phyloP scores from a whole-genome alignment of 1,140 invertebrate genomes.

The Condylostylus longicornis region DNA sequence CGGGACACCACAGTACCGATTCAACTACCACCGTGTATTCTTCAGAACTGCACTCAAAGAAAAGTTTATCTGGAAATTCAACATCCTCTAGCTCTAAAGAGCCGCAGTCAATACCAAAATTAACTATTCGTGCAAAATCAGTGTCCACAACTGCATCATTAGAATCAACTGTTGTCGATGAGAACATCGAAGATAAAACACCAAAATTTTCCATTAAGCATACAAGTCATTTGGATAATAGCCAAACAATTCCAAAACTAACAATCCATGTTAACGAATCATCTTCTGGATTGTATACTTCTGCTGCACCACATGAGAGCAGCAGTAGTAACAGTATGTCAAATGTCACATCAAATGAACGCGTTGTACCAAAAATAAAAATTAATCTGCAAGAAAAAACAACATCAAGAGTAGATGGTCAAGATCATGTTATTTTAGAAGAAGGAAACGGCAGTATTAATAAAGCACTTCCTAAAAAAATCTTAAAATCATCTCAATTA shows the following conservation, averaged over 20 bases:
- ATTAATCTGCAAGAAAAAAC: slow-evolving; percentile 29
- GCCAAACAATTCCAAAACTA: too few species aligned
- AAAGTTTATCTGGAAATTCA: slow-evolving; percentile 21
- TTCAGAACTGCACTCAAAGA: slow-evolving; percentile 21
- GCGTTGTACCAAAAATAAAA: slow-evolving; percentile 21
- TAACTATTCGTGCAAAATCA: slow-evolving; percentile 22
- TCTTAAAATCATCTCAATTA: not conserved
- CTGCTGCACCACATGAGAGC: too few species aligned
- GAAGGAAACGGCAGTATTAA: slow-evolving; percentile 2
- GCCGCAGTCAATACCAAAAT: slow-evolving; percentile 23
- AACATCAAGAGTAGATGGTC: slow-evolving; percentile 23
- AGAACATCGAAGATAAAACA: too few species aligned
- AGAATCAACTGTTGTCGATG: too few species aligned
- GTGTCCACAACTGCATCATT: too few species aligned
- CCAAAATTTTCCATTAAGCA: too few species aligned
- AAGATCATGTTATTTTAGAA: slow-evolving; percentile 21
- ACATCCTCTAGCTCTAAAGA: slow-evolving; percentile 17
- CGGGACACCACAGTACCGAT: slow-evolving; percentile 26
- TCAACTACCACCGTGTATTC: slow-evolving; percentile 15
- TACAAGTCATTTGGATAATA: too few species aligned
- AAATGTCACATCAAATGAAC: not conserved
- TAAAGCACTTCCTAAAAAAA: slow-evolving; percentile 2
- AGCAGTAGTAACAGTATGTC: slow-evolving; percentile 4
- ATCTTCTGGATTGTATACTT: too few species aligned
- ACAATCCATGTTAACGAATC: too few species aligned